Evolutionary conservation across 2,888 invertebrate species (phyloP).

Genomic region (Lumbricus terrestris): DNA sequence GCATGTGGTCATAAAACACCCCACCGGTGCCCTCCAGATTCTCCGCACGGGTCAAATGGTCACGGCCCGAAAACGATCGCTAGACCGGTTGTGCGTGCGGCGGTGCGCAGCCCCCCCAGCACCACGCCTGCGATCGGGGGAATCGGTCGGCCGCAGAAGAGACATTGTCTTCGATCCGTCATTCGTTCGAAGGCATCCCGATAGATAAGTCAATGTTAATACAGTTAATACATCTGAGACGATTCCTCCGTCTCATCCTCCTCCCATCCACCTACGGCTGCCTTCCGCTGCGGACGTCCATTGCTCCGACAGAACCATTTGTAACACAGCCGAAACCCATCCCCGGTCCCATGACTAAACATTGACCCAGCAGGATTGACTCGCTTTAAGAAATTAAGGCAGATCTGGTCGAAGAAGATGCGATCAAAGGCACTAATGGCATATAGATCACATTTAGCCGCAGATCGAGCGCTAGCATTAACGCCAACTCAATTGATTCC

Average conservation of each 20-base stretch:
- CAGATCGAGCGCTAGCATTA: background rate
- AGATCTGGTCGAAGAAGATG: too few relatives aligned
- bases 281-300: background rate
- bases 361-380: background rate
- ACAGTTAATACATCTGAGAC: conserved; percentile 3
- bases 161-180: background rate
- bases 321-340: background rate
- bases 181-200: background rate
- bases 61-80: background rate
- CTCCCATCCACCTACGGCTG: background rate
- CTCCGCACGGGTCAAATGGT: background rate
- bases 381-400: background rate
- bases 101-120: background rate
- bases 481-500: background rate
- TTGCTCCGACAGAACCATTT: background rate
- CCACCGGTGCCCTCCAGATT: background rate
- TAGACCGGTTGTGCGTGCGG: background rate
- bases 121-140: background rate
- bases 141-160: background rate
- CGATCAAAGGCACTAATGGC: background rate
- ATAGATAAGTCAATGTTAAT: conserved; percentile 3
- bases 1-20: background rate
- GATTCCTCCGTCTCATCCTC: background rate
- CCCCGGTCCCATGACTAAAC: background rate
- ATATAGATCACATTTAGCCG: background rate